Conservation (phyloP, 2,113 vertebrate species). For the Astur gentilis region DNA sequence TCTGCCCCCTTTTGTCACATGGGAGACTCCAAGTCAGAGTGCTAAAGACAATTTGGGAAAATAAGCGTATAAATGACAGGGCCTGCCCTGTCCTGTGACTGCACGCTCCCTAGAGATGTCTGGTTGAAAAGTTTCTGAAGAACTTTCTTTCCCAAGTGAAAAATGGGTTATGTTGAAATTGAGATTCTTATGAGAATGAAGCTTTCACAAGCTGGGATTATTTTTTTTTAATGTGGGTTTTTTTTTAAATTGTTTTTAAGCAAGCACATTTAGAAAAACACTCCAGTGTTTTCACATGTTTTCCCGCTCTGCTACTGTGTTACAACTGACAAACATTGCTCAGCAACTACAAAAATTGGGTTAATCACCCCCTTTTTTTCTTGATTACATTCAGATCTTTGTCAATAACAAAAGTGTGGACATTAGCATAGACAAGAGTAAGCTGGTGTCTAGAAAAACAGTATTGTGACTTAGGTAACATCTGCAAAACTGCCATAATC, state of each 20-base stretch:
- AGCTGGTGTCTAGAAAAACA: neutral
- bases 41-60: neutral
- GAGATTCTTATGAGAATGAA: neutral
- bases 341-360: neutral
- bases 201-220: neutral
- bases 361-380: rapidly evolving
- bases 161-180: neutral
- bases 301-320: neutral
- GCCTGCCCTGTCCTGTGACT: neutral
- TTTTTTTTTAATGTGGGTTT: neutral
- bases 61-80: neutral
- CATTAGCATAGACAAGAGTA: neutral
- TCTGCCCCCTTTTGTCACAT: neutral
- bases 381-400: neutral
- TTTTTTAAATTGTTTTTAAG: neutral
- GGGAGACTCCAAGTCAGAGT: neutral
- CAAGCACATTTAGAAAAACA: neutral
- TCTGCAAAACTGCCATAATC: neutral
- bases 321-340: neutral
- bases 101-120: neutral
- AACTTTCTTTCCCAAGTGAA: neutral
- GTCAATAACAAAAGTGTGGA: neutral
- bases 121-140: neutral
- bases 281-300: neutral
- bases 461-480: neutral